Evolutionary conservation across 2,888 invertebrate genomes (phyloP).

Genomic region (Sthenelais limicola): DNA sequence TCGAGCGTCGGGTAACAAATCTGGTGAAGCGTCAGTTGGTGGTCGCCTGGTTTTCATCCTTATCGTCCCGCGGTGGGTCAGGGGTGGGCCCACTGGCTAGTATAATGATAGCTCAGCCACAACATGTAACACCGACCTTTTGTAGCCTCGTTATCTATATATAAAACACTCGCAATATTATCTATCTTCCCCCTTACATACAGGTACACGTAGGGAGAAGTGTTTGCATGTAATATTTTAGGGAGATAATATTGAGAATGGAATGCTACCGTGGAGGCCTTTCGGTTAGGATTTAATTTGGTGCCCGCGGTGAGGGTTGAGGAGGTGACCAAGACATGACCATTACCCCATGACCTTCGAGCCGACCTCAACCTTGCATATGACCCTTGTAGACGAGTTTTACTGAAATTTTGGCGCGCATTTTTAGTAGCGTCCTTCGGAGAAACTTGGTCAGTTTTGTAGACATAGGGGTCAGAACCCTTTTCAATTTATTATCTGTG

Average conservation of each 20-base stretch:
- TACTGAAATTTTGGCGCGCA: constrained; percentile 27
- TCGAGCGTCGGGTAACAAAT: constrained; percentile 24
- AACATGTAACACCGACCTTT: constrained; percentile 7
- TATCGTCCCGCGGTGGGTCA: constrained; percentile 22
- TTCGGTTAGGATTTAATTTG: constrained; percentile 37
- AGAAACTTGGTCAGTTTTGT: too few relatives aligned
- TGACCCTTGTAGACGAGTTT: constrained; percentile 31
- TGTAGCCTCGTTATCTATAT: too few relatives aligned
- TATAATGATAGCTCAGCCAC: constrained; percentile 27
- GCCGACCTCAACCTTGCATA: constrained; percentile 22
- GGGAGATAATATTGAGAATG: too few relatives aligned
- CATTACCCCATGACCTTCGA: constrained; percentile 38
- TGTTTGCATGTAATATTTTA: too few relatives aligned
- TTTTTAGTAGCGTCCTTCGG: too few relatives aligned
- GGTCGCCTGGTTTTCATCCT: constrained; percentile 31
- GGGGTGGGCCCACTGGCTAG: constrained; percentile 34
- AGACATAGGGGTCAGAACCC: too few relatives aligned
- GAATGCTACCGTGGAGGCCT: too few relatives aligned
- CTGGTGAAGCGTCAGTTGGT: constrained; percentile 26
- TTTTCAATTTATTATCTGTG: too few relatives aligned
- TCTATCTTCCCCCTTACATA: too few relatives aligned
- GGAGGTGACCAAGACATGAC: constrained; percentile 22
- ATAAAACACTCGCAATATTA: too few relatives aligned
- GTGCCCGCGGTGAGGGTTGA: constrained; percentile 27
- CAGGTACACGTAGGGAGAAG: too few relatives aligned